Percentiles rank a stretch among this genome's conserved stretches.
phyloP scores from a whole-genome alignment of 1,140 invertebrate species.

The Euwallacea similis region DNA sequence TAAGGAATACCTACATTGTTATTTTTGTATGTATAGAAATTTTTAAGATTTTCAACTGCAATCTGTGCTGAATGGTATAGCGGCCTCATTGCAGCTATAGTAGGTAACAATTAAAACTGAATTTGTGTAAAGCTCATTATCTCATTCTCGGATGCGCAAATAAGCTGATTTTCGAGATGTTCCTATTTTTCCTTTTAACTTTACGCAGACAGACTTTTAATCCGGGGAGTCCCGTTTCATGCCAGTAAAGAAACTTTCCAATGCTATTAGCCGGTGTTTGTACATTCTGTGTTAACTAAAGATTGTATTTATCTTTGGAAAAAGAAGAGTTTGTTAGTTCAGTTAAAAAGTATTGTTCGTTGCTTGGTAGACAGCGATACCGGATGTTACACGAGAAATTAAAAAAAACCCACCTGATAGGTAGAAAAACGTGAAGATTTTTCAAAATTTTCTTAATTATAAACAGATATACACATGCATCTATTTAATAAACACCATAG shows the following conservation, averaged over 20 bases:
- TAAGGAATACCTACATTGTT: not conserved
- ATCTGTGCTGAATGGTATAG: not conserved
- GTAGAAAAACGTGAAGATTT: too few species aligned
- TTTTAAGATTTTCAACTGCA: not conserved
- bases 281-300: too few species aligned
- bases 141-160: conserved; percentile 7
- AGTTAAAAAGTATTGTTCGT: too few species aligned
- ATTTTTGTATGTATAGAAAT: not conserved
- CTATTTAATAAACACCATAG: too few species aligned
- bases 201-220: not conserved
- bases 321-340: too few species aligned
- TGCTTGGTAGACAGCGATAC: too few species aligned
- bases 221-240: conserved; percentile 7
- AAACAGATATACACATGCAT: too few species aligned
- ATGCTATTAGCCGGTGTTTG: not conserved
- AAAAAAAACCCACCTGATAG: too few species aligned
- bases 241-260: not conserved
- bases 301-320: too few species aligned
- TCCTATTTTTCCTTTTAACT: conserved; percentile 6
- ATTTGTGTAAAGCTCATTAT: conserved; percentile 21
- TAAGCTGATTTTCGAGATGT: conserved; percentile 14
- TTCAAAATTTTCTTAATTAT: too few species aligned
- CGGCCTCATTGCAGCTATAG: not conserved
- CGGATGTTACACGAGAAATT: too few species aligned
- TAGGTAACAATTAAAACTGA: conserved; percentile 10